Percentiles rank a stretch among this genome's conserved stretches.
Evolutionary conservation across 2,113 vertebrate genomes (phyloP).

Genomic region (Serinus canaria): DNA sequence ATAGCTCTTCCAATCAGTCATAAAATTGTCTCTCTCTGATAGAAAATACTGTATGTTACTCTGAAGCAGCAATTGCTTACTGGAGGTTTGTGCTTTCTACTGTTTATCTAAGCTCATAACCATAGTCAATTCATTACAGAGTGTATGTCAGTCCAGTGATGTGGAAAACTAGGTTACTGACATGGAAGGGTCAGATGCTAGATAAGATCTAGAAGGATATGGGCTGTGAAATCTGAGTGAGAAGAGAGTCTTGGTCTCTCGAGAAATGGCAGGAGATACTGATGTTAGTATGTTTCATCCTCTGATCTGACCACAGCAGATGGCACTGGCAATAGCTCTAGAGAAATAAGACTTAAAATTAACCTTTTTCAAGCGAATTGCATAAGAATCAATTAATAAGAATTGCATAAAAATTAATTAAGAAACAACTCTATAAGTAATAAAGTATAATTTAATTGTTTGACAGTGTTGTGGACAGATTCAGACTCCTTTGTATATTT

Average conservation of each 20-base stretch:
- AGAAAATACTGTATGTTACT: not conserved
- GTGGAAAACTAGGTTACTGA: not conserved
- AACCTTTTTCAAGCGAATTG: not conserved
- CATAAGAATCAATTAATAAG: not conserved
- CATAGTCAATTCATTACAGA: slow-evolving; percentile 8
- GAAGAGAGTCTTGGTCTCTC: not conserved
- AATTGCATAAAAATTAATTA: not conserved
- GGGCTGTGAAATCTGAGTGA: not conserved
- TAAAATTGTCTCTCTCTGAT: slow-evolving; percentile 36
- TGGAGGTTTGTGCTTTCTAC: not conserved
- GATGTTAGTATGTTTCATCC: not conserved
- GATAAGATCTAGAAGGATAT: not conserved
- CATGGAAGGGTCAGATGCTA: not conserved
- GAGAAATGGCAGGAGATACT: not conserved
- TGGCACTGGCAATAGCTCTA: not conserved
- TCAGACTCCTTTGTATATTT: not conserved
- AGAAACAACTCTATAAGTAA: not conserved
- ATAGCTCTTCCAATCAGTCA: slow-evolving; percentile 46
- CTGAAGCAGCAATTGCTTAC: slow-evolving; percentile 20
- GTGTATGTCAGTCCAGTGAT: slow-evolving; percentile 8
- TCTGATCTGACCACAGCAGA: not conserved
- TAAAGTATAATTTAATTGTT: not conserved
- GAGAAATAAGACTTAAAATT: not conserved
- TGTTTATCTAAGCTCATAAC: slow-evolving; percentile 16
- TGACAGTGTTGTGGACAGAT: not conserved